Percentiles rank a stretch among this genome's conserved stretches.
Conservation (phyloP, 1,140 invertebrate genomes). For the Araneus ventricosus region DNA sequence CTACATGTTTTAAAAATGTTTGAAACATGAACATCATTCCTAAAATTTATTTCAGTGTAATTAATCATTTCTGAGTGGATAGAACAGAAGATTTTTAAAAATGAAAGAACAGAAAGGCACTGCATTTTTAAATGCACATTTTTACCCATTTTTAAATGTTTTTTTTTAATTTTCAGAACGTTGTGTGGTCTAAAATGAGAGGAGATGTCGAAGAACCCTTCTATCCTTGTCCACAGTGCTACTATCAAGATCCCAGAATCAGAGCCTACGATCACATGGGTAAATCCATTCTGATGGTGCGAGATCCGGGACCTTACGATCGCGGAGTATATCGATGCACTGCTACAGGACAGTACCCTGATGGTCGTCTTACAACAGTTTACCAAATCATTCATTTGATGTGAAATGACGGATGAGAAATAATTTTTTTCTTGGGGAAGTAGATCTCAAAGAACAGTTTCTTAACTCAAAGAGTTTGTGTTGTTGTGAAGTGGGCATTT, state of each 20-base stretch:
- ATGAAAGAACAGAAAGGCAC: too few species aligned
- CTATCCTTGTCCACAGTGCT: constrained; percentile 47
- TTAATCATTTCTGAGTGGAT: too few species aligned
- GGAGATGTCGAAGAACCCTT: constrained; percentile 54
- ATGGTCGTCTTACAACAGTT: constrained; percentile 38
- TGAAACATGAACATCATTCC: too few species aligned
- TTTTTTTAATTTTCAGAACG: constrained; percentile 27
- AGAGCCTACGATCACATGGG: constrained; percentile 51
- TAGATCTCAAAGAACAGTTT: too few species aligned
- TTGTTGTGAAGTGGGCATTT: too few species aligned
- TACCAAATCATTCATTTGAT: constrained; percentile 53
- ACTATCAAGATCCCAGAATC: constrained; percentile 18
- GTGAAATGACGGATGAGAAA: not conserved
- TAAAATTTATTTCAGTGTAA: too few species aligned
- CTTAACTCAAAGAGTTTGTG: too few species aligned
- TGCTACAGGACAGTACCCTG: constrained; percentile 36
- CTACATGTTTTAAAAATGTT: too few species aligned
- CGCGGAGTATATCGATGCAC: constrained; percentile 53
- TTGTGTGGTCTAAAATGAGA: constrained; percentile 60
- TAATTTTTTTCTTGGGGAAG: not conserved
- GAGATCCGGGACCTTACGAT: constrained; percentile 32
- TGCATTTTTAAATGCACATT: too few species aligned
- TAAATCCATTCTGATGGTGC: constrained; percentile 51
- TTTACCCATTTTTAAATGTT: not conserved
- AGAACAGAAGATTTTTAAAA: too few species aligned